Base-by-base conservation (phyloP, 2,888 invertebrate genomes). In the Phanerotoma sp. region DNA sequence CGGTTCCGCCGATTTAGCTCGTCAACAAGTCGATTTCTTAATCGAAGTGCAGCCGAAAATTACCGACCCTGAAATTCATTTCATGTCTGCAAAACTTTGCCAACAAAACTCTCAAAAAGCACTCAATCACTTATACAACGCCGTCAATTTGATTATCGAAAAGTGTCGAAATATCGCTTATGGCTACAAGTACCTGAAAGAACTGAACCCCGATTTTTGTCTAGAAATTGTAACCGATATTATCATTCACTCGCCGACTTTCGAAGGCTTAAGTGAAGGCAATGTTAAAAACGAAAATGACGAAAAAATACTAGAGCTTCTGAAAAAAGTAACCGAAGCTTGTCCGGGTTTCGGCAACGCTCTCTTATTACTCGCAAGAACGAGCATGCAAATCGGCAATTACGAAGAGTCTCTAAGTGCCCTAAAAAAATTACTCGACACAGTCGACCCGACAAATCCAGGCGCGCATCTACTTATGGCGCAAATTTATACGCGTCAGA, bases 391-490 rank as follows among this genome's bases (percentile, higher is more conserved):
- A 11, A 85, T 85, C 68, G 93, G 93, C 0, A 91, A 93, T 71
- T 79, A 85, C 1, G 83, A 82, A 57, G 84, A 85, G 22, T 91
- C 96, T 0, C 84, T 87, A 58, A 80, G 79, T 44, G 83, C 88
- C 10, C 79, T 95, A 25, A 86, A 87, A 62, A 85, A 86, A 66
- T 84, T 94, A 51, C 78, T 90, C 35, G 88, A 89, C 40, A 81
- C 84, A 38, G 77, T 87, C 11, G 91, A 94, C 71, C 84, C 87
- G n/a, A 86, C 89, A 0, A 88, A 87, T 69, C 88, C 89, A 0
- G 90, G 93, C 50, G 91, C 89, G 11, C 90, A 95, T 76, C 80
- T 97, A 2, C 79, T 96, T 9, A 83, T 94, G 79, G 92, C 96
- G 1, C 89, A 92, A 76, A 90, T 95, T 49, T 86, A 90, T 62